A percentile compares a stretch with the other conserved stretches of the same genome.
Conservation (phyloP, 1,140 invertebrate species). For the Armadillidium nasatum region DNA sequence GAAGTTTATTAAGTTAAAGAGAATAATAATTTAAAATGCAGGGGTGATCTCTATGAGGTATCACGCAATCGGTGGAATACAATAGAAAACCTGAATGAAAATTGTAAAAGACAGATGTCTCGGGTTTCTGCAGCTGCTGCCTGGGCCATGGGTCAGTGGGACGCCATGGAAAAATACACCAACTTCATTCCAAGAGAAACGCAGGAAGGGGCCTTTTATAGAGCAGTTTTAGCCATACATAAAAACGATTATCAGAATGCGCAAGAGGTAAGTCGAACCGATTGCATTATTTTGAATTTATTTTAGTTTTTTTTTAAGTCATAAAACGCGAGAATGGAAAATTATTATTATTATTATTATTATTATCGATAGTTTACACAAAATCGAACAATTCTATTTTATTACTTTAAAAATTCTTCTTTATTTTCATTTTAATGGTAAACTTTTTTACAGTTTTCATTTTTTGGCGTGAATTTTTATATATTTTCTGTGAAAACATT, state of each 20-base stretch:
- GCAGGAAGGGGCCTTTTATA: constrained; percentile 91
- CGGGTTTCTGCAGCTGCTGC: constrained; percentile 87
- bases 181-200: constrained; percentile 56
- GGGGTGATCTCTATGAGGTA: constrained; percentile 68
- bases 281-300: too few relatives aligned
- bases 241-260: constrained; percentile 70
- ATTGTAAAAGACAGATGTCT: constrained; percentile 75
- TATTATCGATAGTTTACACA: too few relatives aligned
- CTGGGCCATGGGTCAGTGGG: constrained; percentile 91
- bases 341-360: too few relatives aligned
- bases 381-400: too few relatives aligned
- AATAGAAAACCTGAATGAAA: constrained; percentile 55
- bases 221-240: constrained; percentile 90
- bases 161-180: constrained; percentile 73
- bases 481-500: too few relatives aligned
- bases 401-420: too few relatives aligned
- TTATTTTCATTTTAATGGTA: too few relatives aligned
- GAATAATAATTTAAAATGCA: constrained; percentile 29
- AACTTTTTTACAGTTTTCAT: too few relatives aligned
- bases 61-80: constrained; percentile 69
- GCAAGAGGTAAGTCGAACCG: constrained; percentile 48
- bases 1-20: too few relatives aligned
- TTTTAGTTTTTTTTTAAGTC: too few relatives aligned
- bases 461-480: too few relatives aligned
- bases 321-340: too few relatives aligned